Evolutionary conservation across 2,113 vertebrate species (phyloP).

Genomic region (Leucoraja erinaceus): DNA sequence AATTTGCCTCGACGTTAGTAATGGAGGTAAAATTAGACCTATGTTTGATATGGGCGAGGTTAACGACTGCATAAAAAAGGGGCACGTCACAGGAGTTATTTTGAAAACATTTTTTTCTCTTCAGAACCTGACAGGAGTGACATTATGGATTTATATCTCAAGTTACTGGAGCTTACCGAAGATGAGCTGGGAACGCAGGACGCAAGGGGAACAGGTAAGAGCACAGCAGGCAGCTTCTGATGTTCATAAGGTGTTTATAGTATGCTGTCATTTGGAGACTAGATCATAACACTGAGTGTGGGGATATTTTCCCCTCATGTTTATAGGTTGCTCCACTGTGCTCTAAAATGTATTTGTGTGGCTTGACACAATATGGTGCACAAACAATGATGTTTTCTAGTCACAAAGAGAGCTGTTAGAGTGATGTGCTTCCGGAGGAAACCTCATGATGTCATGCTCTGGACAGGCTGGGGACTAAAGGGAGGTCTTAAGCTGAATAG

Average conservation of each 20-base stretch:
- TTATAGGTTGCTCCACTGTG: neutral
- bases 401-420: neutral
- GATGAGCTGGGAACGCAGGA: constrained; percentile 55
- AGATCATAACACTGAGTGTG: neutral
- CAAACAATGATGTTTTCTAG: neutral
- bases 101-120: constrained; percentile 48
- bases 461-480: neutral
- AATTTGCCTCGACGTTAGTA: neutral
- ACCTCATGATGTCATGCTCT: neutral
- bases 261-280: neutral
- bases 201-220: constrained; percentile 60
- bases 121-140: constrained; percentile 54
- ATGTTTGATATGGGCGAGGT: neutral
- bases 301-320: neutral
- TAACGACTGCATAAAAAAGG: neutral
- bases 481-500: no score
- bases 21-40: neutral
- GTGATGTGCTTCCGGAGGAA: neutral
- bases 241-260: neutral
- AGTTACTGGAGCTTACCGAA: constrained; percentile 60
- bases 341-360: neutral
- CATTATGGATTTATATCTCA: constrained; percentile 56
- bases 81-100: constrained; percentile 31
- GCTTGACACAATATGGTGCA: neutral
- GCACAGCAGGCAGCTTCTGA: neutral